Base-by-base conservation (phyloP, 1,140 invertebrate genomes). In the Trichoplusia ni region DNA sequence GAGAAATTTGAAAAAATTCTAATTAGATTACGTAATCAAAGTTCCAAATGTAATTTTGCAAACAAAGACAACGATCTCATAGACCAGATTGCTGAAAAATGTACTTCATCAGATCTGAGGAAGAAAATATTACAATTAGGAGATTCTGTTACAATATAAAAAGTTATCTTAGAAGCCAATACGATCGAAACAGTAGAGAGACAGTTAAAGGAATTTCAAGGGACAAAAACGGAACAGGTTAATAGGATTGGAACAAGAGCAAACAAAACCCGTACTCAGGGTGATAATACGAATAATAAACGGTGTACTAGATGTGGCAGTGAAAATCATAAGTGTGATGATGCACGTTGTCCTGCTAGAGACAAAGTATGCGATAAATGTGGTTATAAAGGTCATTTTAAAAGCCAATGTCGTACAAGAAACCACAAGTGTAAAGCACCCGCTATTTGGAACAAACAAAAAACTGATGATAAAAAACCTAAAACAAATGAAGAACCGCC, bases 71-170 rank as follows among this genome's bases (percentile, higher is more conserved):
- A 69, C 7, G 46, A 62, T 23, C 37, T 76, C 1, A 73, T 70
- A 11, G 67, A 76, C 47, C 68, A 78, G 64, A 51, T 66, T 25
- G 64, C 67, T 14, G 73, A 77, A 31, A 67, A 58, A 44, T 75
- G 68, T 47, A 35, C 19, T 5, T 64, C 64, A 16, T 11, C 13
- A 2, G 67, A 75, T 1, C 38, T 77, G 6, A 49, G 71, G 40
- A 69, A 72, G 14, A 70, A 64, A 54, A 59, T 68, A 29, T 16
- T 76, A 13, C 59, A 63, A 18, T 60, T 69, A 13, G 72, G 69
- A 6, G 64, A 70, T 44, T 23, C n/a, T 2, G 47, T 51, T 37
- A 71, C 54, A 13, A 47, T 71, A 8, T 65, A 74, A 6, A 68
- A 58, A 11, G 47, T 71, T 54, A 65, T 67, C 13, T 14, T 54